Conservation (phyloP, 1,140 invertebrate species). For the Drosophila cardini region DNA sequence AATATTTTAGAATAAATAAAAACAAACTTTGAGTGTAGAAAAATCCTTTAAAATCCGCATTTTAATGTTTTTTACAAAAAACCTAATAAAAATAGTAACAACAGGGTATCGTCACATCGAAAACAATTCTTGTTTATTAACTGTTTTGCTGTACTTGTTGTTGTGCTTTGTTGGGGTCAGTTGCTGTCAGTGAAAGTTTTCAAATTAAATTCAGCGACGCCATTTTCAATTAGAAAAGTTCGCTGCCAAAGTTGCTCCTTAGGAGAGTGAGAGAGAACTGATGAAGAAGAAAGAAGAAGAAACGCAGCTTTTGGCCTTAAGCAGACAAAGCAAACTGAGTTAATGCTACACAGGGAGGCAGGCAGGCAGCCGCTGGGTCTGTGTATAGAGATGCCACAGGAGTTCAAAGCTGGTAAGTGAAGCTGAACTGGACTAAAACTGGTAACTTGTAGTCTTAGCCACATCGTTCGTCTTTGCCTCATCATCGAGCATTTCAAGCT, state of each 20-base stretch:
- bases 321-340: constrained; percentile 13
- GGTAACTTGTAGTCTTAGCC: no score
- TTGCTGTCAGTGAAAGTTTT: constrained; percentile 77
- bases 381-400: background rate
- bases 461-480: constrained; percentile 16
- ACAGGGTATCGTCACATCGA: background rate
- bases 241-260: constrained; percentile 64
- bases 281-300: constrained; percentile 31
- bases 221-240: constrained; percentile 83
- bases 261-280: no score
- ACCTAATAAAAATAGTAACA: no score
- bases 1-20: no score
- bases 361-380: constrained; percentile 25
- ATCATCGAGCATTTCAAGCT: constrained; percentile 37
- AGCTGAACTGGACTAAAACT: no score
- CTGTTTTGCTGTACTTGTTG: background rate
- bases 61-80: no score
- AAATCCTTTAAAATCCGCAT: no score
- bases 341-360: constrained; percentile 1
- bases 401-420: background rate
- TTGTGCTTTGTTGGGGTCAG: constrained; percentile 53
- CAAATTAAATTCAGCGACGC: constrained; percentile 83
- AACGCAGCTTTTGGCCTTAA: constrained; percentile 22
- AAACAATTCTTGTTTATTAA: constrained; percentile 1
- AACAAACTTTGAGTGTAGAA: no score